Evolutionary conservation across 2,888 invertebrate species (phyloP).

Genomic region (Lycia hirtaria): DNA sequence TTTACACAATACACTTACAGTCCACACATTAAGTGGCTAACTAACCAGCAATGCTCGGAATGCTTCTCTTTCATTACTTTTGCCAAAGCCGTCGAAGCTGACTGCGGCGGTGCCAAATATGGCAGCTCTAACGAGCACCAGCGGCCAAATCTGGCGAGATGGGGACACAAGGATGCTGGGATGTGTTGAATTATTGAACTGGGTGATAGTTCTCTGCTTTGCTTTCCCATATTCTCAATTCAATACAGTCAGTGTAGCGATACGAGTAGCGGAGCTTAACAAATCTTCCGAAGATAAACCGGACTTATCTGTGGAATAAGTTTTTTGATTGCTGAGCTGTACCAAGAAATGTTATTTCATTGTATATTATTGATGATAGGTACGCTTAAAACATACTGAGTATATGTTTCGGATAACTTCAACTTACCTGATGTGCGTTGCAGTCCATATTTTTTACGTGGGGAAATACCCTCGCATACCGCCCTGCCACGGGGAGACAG

Average conservation of each 20-base stretch:
- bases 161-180: slow-evolving; percentile 29
- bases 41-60: slow-evolving; percentile 25
- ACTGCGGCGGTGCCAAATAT: slow-evolving; percentile 46
- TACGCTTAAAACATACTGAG: no score
- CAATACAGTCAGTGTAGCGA: neutral
- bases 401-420: no score
- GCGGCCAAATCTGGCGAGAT: slow-evolving; percentile 36
- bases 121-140: slow-evolving; percentile 44
- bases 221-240: slow-evolving; percentile 14
- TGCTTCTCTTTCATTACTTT: slow-evolving; percentile 40
- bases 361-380: no score
- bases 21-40: slow-evolving; percentile 15
- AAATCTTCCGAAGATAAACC: neutral
- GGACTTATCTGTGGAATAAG: no score
- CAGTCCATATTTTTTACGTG: no score
- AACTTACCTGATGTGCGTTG: no score
- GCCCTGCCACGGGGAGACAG: no score
- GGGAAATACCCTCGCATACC: no score
- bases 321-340: no score
- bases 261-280: no score
- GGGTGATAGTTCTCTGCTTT: slow-evolving; percentile 3
- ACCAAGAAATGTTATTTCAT: no score
- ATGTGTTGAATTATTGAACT: slow-evolving; percentile 32
- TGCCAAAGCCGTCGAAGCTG: slow-evolving; percentile 34
- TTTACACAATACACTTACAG: neutral